These are phyloP conservation scores for Perca flavescens DNA, from an alignment of 2,113 vertebrate genomes.

Conservation along the genomic window DNA sequence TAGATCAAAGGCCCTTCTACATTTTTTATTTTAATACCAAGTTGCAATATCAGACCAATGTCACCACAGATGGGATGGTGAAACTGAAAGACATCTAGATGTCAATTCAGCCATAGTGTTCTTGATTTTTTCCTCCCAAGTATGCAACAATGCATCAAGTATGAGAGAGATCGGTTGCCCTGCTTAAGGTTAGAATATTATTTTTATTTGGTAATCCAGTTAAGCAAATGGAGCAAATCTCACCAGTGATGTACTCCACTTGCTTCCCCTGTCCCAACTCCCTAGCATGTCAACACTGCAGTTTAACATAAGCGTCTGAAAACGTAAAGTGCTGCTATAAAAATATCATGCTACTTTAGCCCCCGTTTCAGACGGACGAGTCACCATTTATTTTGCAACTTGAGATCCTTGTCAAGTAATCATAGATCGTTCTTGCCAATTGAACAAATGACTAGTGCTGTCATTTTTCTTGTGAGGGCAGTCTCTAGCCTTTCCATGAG, in stretches of 20 bases:
- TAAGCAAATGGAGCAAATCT: constrained; percentile 19
- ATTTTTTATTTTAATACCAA: background rate
- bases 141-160: background rate
- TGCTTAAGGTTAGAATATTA: constrained; percentile 31
- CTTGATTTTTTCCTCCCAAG: background rate
- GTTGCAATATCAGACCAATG: background rate
- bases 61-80: background rate
- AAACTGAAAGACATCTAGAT: background rate
- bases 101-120: background rate
- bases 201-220: constrained; percentile 32
- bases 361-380: background rate
- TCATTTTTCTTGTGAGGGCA: constrained; percentile 12
- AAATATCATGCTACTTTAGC: background rate
- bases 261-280: background rate
- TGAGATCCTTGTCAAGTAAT: constrained; percentile 20
- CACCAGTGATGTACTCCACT: background rate
- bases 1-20: background rate
- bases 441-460: constrained; percentile 5
- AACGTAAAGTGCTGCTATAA: background rate
- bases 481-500: constrained; percentile 35
- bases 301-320: background rate
- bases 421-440: constrained; percentile 1
- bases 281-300: background rate
- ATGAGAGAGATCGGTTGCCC: constrained; percentile 10
- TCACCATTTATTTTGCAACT: background rate